These are phyloP conservation scores for Dromaius novaehollandiae DNA, from an alignment of 2,113 vertebrate species.

Conservation along the genomic window DNA sequence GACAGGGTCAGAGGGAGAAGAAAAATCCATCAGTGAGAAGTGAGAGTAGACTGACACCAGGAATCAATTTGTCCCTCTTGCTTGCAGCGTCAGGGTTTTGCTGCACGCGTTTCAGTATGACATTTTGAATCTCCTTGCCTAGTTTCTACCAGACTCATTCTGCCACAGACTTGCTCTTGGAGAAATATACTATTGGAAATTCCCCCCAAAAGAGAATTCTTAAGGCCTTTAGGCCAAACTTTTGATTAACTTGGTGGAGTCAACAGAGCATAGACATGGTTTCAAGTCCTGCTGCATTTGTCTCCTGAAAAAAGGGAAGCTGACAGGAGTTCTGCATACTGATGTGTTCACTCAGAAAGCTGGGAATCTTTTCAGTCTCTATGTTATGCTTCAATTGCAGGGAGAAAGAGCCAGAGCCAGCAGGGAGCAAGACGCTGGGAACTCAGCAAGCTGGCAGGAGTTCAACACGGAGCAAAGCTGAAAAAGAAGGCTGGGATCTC, in stretches of 20 bases:
- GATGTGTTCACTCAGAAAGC: background rate
- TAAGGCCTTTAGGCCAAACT: background rate
- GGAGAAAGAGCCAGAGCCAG: background rate
- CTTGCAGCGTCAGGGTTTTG: background rate
- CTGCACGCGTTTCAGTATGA: background rate
- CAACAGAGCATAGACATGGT: conserved; percentile 17
- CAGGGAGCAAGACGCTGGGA: background rate
- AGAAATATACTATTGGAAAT: background rate
- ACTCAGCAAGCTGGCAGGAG: background rate
- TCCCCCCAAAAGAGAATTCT: conserved; percentile 27
- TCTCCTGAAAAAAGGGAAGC: background rate
- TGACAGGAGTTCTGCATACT: background rate
- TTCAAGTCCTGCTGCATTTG: conserved; percentile 11
- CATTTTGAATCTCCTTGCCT: background rate
- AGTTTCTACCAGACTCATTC: background rate
- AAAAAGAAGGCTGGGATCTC: background rate
- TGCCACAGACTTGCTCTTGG: background rate
- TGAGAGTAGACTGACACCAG: background rate
- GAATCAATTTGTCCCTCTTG: background rate
- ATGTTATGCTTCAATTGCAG: fast-evolving
- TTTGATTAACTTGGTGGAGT: conserved; percentile 19
- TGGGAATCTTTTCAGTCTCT: conserved; percentile 24
- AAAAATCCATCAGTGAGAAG: conserved; percentile 1
- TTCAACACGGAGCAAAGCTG: background rate
- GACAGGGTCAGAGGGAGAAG: conserved; percentile 40